Evolutionary conservation across 2,113 vertebrate genomes (phyloP).

Genomic region (Oceanodroma tethys): DNA sequence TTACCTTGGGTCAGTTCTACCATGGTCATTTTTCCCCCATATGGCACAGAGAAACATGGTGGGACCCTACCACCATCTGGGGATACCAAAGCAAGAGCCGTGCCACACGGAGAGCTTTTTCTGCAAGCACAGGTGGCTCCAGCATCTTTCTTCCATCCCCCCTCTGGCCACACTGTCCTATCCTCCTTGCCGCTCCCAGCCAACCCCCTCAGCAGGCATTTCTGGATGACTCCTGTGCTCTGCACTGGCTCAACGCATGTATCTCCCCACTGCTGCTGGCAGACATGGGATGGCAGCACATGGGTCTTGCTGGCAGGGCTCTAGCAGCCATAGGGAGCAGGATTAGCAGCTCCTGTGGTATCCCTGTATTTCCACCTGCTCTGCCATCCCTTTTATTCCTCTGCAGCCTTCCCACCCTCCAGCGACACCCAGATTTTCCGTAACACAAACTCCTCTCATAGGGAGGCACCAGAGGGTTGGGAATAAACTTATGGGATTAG

Average conservation of each 20-base stretch:
- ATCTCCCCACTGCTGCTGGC: background rate
- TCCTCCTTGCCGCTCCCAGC: background rate
- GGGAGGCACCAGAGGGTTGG: conserved; percentile 26
- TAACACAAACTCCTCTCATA: conserved; percentile 17
- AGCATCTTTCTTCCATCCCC: background rate
- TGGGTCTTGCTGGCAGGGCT: background rate
- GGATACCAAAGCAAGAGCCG: background rate
- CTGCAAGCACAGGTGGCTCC: background rate
- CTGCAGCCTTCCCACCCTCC: background rate
- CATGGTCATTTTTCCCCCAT: background rate
- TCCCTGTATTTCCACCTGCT: background rate
- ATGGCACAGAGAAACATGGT: background rate
- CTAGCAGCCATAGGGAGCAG: background rate
- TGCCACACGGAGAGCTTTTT: background rate
- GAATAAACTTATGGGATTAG: background rate
- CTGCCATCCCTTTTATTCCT: background rate
- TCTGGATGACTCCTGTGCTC: background rate
- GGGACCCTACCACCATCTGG: background rate
- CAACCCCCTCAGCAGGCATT: background rate
- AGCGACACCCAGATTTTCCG: background rate
- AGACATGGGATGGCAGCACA: background rate
- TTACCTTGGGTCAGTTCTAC: background rate
- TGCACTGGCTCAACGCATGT: background rate
- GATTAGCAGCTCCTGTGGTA: background rate
- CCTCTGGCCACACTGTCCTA: background rate